Evolutionary conservation across 2,797 vertebrate species (phyloP), one percentile per base, ranked within the genome.

Genomic region (Phaenicophaeus curvirostris): DNA sequence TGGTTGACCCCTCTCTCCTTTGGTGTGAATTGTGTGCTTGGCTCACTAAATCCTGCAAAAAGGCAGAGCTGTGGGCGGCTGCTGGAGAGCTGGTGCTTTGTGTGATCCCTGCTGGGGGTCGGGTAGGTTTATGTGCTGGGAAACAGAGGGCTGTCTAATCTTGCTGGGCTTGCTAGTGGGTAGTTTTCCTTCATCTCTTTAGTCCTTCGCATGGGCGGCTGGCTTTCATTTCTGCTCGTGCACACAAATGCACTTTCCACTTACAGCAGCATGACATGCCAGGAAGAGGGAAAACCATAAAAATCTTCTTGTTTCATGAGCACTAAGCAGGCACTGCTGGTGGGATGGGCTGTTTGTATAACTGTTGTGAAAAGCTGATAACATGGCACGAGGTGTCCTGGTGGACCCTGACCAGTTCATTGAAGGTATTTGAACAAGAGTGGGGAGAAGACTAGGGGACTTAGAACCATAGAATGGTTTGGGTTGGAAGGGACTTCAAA

Each of bases 181-280:
- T 76, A 75, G 20, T 35, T 59, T 46, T 39, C 81, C 78, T 85
- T 66, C 71, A 53, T 72, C 81, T 87, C 0, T 6, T 79, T 46
- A 33, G 18, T 9, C 55, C 42, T 6, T 23, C 78, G 5, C 1
- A 2, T 7, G 62, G 50, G 65, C 74, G 71, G 61, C 35, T 82
- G 1, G 15, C 67, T 91, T 59, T 82, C 67, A 23, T 69, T 85
- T 69, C 74, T 79, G 76, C 8, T 67, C 66, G 6, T 14, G 85
- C 50, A 58, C 9, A 1, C 11, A 33, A 84, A 35, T 3, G 33
- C 44, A 5, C 4, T 5, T 75, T 51, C 62, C 57, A 19, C 18
- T 89, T 20, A 9, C 48, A 35, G 69, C 27, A 28, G 33, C 0
- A 0, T 18, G 41, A 61, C 55, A 55, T 1, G 1, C 61, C 9